Evolutionary conservation across 2,797 vertebrate genomes (phyloP).

Genomic region (Microchirus variegatus): DNA sequence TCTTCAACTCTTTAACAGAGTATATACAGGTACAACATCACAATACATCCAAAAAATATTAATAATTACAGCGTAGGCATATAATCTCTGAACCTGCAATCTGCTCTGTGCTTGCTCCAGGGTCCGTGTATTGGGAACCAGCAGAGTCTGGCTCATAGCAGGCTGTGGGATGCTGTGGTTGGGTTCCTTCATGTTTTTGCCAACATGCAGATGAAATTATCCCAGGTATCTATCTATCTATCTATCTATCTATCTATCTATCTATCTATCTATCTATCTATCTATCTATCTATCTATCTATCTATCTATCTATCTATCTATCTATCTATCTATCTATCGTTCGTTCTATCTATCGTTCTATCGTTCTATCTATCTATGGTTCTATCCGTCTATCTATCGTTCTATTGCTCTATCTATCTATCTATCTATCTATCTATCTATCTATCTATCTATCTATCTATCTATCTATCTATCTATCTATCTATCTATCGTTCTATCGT

Average conservation of each 20-base stretch:
- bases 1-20: conserved; percentile 99
- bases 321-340: no score
- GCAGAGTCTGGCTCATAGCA: conserved; percentile 96
- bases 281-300: background rate
- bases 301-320: background rate
- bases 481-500: no score
- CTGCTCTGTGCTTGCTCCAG: conserved; percentile 62
- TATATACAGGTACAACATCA: conserved; percentile 92
- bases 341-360: no score
- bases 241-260: background rate
- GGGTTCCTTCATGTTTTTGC: conserved; percentile 99
- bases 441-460: background rate
- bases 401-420: no score
- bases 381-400: background rate
- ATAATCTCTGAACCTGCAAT: background rate
- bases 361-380: background rate
- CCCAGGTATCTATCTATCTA: conserved; percentile 84
- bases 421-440: conserved; percentile 36
- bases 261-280: no score
- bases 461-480: no score
- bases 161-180: conserved; percentile 97
- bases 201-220: conserved; percentile 99
- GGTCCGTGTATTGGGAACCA: conserved; percentile 97
- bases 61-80: background rate
- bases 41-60: background rate